Conservation (phyloP, 1,140 invertebrate species). For the Carcinoscorpius rotundicauda region DNA sequence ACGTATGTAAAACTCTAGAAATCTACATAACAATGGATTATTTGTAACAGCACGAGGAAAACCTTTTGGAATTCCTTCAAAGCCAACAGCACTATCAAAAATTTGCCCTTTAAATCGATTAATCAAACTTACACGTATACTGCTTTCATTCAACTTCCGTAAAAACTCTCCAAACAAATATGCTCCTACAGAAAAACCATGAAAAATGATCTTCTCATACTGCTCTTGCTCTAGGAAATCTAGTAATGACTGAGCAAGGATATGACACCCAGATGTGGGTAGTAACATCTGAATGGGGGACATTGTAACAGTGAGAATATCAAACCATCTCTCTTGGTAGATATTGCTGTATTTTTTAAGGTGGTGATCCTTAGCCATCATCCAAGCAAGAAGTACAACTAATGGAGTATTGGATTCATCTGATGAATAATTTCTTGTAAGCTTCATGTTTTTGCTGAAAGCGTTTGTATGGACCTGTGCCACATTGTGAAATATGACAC, state of each 20-base stretch:
- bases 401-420: constrained; percentile 36
- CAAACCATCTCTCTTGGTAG: constrained; percentile 69
- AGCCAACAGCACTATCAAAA: constrained; percentile 77
- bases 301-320: constrained; percentile 62
- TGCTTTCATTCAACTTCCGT: constrained; percentile 46
- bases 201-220: constrained; percentile 54
- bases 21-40: constrained; percentile 54
- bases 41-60: constrained; percentile 58
- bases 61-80: constrained; percentile 62
- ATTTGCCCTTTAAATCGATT: constrained; percentile 60
- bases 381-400: constrained; percentile 63
- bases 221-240: constrained; percentile 54
- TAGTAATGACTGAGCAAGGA: constrained; percentile 56
- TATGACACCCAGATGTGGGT: constrained; percentile 49
- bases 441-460: too few species aligned
- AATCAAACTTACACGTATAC: constrained; percentile 41
- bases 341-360: constrained; percentile 67
- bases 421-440: too few species aligned
- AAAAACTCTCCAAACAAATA: constrained; percentile 73
- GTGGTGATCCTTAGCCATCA: constrained; percentile 65
- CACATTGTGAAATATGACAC: too few species aligned
- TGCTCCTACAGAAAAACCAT: constrained; percentile 79
- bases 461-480: too few species aligned
- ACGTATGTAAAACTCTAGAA: constrained; percentile 49
- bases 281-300: constrained; percentile 68